These are phyloP conservation scores for Antrozous pallidus DNA, from an alignment of 2,797 vertebrate genomes.

Conservation along the genomic window DNA sequence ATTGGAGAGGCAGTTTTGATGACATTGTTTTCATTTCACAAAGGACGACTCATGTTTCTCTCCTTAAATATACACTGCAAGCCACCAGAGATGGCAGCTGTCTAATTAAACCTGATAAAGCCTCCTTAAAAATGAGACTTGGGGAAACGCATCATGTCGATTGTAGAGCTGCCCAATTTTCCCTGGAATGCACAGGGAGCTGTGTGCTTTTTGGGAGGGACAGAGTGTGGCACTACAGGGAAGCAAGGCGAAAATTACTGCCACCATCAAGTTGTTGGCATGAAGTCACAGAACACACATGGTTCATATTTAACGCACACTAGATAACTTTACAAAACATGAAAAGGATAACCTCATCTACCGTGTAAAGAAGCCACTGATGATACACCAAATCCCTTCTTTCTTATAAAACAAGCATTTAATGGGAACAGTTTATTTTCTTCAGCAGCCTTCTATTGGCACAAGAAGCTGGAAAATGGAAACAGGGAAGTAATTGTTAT, in stretches of 20 bases:
- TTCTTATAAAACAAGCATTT: constrained; percentile 51
- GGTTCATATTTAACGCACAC: constrained; percentile 72
- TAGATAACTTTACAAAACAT: constrained; percentile 71
- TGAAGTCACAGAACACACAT: constrained; percentile 56
- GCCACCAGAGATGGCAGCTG: constrained; percentile 67
- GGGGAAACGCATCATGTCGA: constrained; percentile 69
- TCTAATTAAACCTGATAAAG: constrained; percentile 83
- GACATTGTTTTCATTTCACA: constrained; percentile 65
- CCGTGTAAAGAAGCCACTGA: constrained; percentile 49
- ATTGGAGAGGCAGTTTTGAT: constrained; percentile 51
- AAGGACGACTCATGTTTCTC: constrained; percentile 63
- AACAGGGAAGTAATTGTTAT: not conserved
- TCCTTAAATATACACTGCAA: constrained; percentile 66
- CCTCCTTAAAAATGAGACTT: constrained; percentile 74
- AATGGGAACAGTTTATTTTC: constrained; percentile 59
- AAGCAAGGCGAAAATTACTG: constrained; percentile 56
- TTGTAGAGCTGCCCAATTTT: constrained; percentile 72
- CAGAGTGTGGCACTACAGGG: constrained; percentile 52
- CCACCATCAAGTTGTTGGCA: constrained; percentile 61
- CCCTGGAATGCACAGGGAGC: constrained; percentile 61
- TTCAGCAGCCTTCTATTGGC: constrained; percentile 35
- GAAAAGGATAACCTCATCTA: constrained; percentile 47
- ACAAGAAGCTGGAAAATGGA: not conserved
- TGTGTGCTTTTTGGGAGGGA: constrained; percentile 61
- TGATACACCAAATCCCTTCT: constrained; percentile 56